Evolutionary conservation across 92 coral and sea anemone genomes (phyloP), one percentile per base, ranked within the genome.

Genomic region (Galaxea fascicularis): DNA sequence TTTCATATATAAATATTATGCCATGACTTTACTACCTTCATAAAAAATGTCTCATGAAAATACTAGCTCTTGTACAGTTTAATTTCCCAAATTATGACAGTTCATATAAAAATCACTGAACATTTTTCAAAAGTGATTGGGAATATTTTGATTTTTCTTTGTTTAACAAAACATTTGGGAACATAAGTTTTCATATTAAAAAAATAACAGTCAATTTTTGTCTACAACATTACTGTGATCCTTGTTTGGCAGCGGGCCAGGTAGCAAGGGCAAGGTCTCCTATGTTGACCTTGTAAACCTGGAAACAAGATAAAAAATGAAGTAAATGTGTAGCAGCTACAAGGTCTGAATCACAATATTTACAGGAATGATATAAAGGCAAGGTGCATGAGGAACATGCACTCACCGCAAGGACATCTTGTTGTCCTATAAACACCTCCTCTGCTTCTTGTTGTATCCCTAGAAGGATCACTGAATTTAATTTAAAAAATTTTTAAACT

Each of bases 251-350:
- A 31, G 54, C 79, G 45, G 92, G 89, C 92, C 92, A 89, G 22
- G 47, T 84, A 31, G 92, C 86, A 46, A 21, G 46, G 13, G 89
- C 85, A 22, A 89, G 78, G 62, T 89, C 92, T 22, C 89, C 92
- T 29, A 84, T 84, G 65, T 84, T 89, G 9, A 89, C 86, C 45
- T 73, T 84, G 86, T 83, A 89, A 44, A 89, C 89, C 89, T 89
- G 83, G 65, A 89, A 85, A 58, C 31, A 45, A 53, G 29, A 60
- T 28, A 10, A 30, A 28, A 27, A 15, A 10, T n/a, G n/a, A 16
- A 59, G 31, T 27, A 64, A 27, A 64, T 63, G 30, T 64, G 31
- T 30, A 64, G 70, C 70, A n/a, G n/a, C n/a, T 28, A 64, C 70
- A 27, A 25, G 70, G 8, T 64, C 29, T 63, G 27, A 16, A 1